These are phyloP conservation scores for Pipistrellus pygmaeus DNA, from an alignment of 2,797 vertebrate species.

Conservation along the genomic window DNA sequence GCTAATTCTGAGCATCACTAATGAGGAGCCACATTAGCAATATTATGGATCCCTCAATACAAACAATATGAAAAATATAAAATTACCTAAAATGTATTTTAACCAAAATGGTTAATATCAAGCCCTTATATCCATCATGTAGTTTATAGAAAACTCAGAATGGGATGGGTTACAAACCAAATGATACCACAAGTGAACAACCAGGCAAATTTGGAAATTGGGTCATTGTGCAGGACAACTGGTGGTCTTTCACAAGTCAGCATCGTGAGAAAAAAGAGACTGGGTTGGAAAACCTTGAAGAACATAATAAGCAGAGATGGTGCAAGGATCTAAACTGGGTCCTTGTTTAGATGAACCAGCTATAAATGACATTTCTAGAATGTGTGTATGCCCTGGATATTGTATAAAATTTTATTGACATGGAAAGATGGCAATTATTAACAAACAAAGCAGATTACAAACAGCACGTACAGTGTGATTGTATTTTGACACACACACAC, in stretches of 20 bases:
- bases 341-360: slow-evolving; percentile 36
- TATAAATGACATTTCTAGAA: slow-evolving; percentile 54
- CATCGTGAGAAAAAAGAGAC: not conserved
- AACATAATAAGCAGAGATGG: not conserved
- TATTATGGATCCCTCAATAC: not conserved
- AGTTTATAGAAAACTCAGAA: slow-evolving; percentile 41
- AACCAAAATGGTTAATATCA: slow-evolving; percentile 44
- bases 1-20: not conserved
- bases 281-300: not conserved
- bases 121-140: slow-evolving; percentile 31
- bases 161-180: slow-evolving; percentile 3
- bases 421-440: slow-evolving; percentile 58
- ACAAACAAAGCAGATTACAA: slow-evolving; percentile 63
- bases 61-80: slow-evolving; percentile 1
- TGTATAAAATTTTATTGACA: slow-evolving; percentile 69
- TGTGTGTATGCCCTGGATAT: not conserved
- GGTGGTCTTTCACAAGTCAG: slow-evolving; percentile 27
- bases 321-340: not conserved
- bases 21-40: not conserved
- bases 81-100: slow-evolving; percentile 40
- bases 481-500: slow-evolving; percentile 3
- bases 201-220: not conserved
- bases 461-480: slow-evolving; percentile 22
- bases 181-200: slow-evolving; percentile 39
- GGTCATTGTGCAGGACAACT: not conserved